Evolutionary conservation across 2,797 vertebrate species (phyloP).

Genomic region (Acipenser transmontanus): DNA sequence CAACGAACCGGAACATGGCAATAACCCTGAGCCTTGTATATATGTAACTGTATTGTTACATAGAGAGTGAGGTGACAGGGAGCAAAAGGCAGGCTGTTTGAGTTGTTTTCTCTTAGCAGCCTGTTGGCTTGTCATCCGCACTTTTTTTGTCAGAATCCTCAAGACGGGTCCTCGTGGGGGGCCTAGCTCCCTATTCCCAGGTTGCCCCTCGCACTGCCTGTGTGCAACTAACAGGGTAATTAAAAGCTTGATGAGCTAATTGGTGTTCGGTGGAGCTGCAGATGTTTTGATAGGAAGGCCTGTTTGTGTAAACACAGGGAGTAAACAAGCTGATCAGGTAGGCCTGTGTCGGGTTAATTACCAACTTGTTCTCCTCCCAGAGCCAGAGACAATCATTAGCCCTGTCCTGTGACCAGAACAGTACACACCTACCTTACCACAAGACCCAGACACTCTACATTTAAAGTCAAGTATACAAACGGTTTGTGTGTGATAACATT

Average conservation of each 20-base stretch:
- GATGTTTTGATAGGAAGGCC: constrained; percentile 74
- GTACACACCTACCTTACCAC: too few species aligned
- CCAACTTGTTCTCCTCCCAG: too few species aligned
- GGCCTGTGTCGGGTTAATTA: constrained; percentile 17
- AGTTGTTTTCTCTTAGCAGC: constrained; percentile 30
- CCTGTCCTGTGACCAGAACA: too few species aligned
- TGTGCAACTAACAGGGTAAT: constrained; percentile 98
- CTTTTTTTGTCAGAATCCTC: constrained; percentile 64
- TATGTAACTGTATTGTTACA: too few species aligned
- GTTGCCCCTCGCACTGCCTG: constrained; percentile 87
- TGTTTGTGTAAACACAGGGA: constrained; percentile 47
- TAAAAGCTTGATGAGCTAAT: constrained; percentile 99
- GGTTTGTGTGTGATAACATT: too few species aligned
- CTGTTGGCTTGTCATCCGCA: constrained; percentile 41
- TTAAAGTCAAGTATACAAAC: too few species aligned
- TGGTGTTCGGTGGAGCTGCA: constrained; percentile 94
- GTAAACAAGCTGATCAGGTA: constrained; percentile 38
- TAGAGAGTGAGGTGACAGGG: too few species aligned
- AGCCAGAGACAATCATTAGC: too few species aligned
- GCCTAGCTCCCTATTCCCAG: constrained; percentile 71
- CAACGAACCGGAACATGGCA: too few species aligned
- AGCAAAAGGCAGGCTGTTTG: constrained; percentile 22
- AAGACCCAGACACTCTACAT: too few species aligned
- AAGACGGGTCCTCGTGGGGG: constrained; percentile 59
- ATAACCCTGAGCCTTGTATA: too few species aligned